Percentiles rank a stretch among this genome's conserved stretches.
Evolutionary conservation across 1,140 invertebrate genomes (phyloP).

Genomic region (Microplitis mediator): DNA sequence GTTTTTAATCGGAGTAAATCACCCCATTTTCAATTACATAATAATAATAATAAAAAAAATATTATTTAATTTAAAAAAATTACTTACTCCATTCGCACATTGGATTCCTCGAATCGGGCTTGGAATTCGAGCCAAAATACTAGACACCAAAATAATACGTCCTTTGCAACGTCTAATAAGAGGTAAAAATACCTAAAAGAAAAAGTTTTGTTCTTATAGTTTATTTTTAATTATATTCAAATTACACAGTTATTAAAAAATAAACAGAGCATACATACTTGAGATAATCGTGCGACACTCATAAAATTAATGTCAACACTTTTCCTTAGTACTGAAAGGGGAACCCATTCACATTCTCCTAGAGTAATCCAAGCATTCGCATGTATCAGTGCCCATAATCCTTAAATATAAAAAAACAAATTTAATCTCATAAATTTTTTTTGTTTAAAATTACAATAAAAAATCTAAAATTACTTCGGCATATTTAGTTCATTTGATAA

Average conservation of each 20-base stretch:
- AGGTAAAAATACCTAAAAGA: constrained; percentile 76
- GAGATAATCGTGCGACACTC: constrained; percentile 74
- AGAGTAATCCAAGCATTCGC: constrained; percentile 86
- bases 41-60: too few relatives aligned
- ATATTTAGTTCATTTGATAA: not conserved
- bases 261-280: constrained; percentile 51
- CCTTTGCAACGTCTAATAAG: constrained; percentile 76
- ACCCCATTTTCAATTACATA: not conserved
- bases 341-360: constrained; percentile 89
- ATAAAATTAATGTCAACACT: constrained; percentile 80
- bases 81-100: constrained; percentile 69
- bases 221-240: not conserved
- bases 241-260: not conserved
- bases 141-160: constrained; percentile 71
- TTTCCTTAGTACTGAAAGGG: constrained; percentile 73
- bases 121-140: constrained; percentile 74
- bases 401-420: constrained; percentile 45
- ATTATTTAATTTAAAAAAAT: constrained; percentile 25
- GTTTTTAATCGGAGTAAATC: too few relatives aligned
- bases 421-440: not conserved
- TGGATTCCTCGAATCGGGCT: constrained; percentile 80
- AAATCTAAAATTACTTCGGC: too few relatives aligned
- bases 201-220: constrained; percentile 15
- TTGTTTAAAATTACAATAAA: not conserved
- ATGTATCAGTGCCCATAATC: constrained; percentile 88